A percentile compares a stretch with the other conserved stretches of the same genome.
These are phyloP conservation scores for Ichneumoninae sp. DNA, from an alignment of 2,888 invertebrate genomes.

Conservation along the genomic window DNA sequence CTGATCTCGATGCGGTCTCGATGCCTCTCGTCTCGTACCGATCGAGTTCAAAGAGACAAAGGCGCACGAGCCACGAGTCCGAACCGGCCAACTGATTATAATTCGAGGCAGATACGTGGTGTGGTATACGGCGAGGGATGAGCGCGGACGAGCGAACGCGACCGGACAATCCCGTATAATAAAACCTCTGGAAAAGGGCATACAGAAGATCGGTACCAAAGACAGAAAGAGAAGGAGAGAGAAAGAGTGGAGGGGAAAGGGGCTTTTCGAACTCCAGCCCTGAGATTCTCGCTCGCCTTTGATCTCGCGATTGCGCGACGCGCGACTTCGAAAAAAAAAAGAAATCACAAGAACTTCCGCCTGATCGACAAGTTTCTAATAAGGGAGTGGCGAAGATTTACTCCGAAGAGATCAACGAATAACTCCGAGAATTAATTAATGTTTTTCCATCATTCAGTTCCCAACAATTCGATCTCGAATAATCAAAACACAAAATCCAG, in stretches of 20 bases:
- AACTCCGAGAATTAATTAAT: slow-evolving; percentile 2
- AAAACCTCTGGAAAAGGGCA: slow-evolving; percentile 80
- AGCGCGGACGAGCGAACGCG: slow-evolving; percentile 47
- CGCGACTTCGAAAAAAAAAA: slow-evolving; percentile 40
- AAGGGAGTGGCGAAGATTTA: slow-evolving; percentile 70
- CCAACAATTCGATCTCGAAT: background rate
- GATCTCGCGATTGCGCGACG: slow-evolving; percentile 57
- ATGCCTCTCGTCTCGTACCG: slow-evolving; percentile 51
- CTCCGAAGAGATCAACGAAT: slow-evolving; percentile 67
- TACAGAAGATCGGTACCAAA: slow-evolving; percentile 77
- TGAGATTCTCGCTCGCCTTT: slow-evolving; percentile 60
- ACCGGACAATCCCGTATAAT: slow-evolving; percentile 76
- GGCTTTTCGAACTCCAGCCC: slow-evolving; percentile 70
- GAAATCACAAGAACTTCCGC: slow-evolving; percentile 73
- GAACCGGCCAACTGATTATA: slow-evolving; percentile 73
- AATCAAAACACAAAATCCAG: background rate
- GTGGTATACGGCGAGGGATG: slow-evolving; percentile 34
- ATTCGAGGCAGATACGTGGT: slow-evolving; percentile 75
- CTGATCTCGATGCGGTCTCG: slow-evolving; percentile 31
- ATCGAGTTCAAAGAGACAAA: slow-evolving; percentile 62
- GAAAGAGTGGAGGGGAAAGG: slow-evolving; percentile 61
- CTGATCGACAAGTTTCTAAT: slow-evolving; percentile 72
- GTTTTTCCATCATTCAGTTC: background rate
- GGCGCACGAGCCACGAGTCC: slow-evolving; percentile 44
- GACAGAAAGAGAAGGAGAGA: slow-evolving; percentile 63